phyloP scores from a whole-genome alignment of 2,797 vertebrate species.

The Lepidocolaptes lacrymiger region DNA sequence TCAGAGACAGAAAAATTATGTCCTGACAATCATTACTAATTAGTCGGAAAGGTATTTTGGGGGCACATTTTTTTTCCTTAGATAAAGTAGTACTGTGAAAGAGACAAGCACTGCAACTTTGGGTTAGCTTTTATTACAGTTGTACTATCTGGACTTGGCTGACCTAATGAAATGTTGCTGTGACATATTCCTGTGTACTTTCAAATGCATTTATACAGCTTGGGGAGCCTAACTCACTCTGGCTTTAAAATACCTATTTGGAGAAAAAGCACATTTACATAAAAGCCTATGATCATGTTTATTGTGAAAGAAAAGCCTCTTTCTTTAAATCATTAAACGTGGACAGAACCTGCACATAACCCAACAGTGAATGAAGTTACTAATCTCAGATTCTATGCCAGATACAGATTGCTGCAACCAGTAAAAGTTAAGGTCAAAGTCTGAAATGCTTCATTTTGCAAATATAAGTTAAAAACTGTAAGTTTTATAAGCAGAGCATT shows the following conservation, averaged over 20 bases:
- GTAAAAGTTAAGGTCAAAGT: neutral
- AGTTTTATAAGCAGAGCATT: neutral
- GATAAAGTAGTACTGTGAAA: neutral
- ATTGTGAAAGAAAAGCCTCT: neutral
- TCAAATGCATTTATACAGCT: neutral
- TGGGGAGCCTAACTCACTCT: neutral
- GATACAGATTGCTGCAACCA: neutral
- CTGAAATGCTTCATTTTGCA: neutral
- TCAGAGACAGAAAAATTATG: neutral
- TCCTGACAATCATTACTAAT: neutral
- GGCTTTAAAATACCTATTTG: neutral
- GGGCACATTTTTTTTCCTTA: neutral
- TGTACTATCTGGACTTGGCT: neutral
- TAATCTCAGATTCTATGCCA: neutral
- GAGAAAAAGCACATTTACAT: neutral
- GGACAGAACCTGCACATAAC: neutral
- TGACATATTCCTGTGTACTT: neutral
- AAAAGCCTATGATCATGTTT: neutral
- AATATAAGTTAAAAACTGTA: neutral
- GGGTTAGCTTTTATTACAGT: neutral
- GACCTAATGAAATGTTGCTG: neutral
- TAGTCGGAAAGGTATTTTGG: neutral
- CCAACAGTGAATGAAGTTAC: neutral
- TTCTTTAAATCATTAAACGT: neutral
- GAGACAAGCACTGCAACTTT: neutral